Base-by-base conservation (phyloP, 2,113 vertebrate genomes). In the Edolisoma coerulescens region DNA sequence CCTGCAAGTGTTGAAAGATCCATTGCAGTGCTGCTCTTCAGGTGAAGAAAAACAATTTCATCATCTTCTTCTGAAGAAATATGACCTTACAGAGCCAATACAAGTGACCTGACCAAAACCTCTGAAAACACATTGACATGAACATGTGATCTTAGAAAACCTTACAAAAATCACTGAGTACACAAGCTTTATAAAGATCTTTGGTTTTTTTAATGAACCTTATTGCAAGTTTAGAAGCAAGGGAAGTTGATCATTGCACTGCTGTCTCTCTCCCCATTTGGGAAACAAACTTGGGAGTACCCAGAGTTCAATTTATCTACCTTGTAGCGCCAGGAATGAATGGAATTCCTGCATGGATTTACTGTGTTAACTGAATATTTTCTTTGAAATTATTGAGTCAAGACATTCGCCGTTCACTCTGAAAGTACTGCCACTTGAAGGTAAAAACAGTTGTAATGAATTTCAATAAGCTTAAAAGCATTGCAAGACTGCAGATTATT, bases 21-120 rank as follows among this genome's bases (percentile, higher is more conserved):
- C 4, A 1, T 19, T 37, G 9, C 9, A 53, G 4, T 41, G 20
- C 18, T 84, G 22, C 18, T 24, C 53, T 90, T 84, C 0, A 0
- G 39, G 30, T 30, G 33, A 78, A 67, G 26, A 61, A 50, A 90
- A 75, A 42, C 10, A 5, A 61, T 87, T 44, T 60, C 33, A 50
- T 52, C 28, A 21, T 39, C 35, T 44, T 45, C 32, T 76, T 47
- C 14, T 65, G 50, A 89, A 77, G 32, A 52, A 27, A 65, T 41
- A 32, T 3, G 65, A 5, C 6, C 35, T 50, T 24, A 24, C 8
- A 7, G 39, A 57, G 5, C 5, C 45, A 28, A 13, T 24, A 45
- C 21, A 14, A 85, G 4, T 49, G 17, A 16, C 21, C 32, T 78
- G 23, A 21, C 14, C 26, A 74, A 76, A 94, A 76, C 8, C 16